Percentiles rank a stretch among this genome's conserved stretches.
phyloP scores from a whole-genome alignment of 30 jellyfish, hydroid and myxozoan species.

The Aurelia sp. region DNA sequence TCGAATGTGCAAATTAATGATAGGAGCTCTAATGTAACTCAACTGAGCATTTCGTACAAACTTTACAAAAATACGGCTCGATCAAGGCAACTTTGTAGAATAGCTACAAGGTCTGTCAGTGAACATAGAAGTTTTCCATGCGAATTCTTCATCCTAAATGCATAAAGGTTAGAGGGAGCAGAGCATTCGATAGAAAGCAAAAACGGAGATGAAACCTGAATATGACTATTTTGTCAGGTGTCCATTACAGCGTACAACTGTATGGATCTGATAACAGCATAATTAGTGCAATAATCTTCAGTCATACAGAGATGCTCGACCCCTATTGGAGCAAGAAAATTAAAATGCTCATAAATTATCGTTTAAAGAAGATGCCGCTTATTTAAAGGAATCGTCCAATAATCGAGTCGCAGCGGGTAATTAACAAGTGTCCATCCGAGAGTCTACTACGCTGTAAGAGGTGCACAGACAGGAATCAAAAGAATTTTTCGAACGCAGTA shows the following conservation, averaged over 20 bases:
- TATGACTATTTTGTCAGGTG: not conserved
- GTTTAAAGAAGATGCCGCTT: constrained; percentile 18
- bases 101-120: no score
- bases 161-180: no score
- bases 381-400: not conserved
- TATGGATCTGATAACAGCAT: constrained; percentile 14
- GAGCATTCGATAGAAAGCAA: not conserved
- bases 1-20: no score
- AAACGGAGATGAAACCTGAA: not conserved
- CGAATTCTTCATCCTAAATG: no score
- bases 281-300: constrained; percentile 18
- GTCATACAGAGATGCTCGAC: constrained; percentile 24
- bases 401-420: constrained; percentile 18
- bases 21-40: no score
- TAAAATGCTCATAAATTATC: constrained; percentile 26
- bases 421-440: not conserved
- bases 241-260: not conserved
- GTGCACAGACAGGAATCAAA: no score
- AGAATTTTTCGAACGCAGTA: no score
- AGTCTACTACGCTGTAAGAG: no score
- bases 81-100: no score
- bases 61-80: no score
- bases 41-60: no score
- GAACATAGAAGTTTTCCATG: no score
- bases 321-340: constrained; percentile 17